Evolutionary conservation across 2,797 vertebrate species (phyloP).

Genomic region (Sus cebifrons): DNA sequence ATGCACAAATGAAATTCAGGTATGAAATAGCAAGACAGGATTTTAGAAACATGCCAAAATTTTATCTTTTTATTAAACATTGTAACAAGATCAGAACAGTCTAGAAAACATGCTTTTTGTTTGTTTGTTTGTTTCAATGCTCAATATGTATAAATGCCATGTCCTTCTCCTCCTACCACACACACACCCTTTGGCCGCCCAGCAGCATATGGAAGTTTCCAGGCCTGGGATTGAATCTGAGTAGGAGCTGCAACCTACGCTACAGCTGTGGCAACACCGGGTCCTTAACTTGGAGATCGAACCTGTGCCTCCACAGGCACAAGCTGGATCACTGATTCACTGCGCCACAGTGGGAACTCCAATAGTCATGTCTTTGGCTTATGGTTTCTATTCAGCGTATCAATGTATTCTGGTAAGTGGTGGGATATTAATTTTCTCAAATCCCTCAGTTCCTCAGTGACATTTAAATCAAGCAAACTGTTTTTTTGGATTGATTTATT

Average conservation of each 20-base stretch:
- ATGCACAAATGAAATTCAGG: constrained; percentile 51
- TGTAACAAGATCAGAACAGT: constrained; percentile 16
- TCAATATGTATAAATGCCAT: neutral
- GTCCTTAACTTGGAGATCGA: too few relatives aligned
- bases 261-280: too few relatives aligned
- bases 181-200: too few relatives aligned
- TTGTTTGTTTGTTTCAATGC: too few relatives aligned
- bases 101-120: constrained; percentile 26
- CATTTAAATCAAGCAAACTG: constrained; percentile 63
- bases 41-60: constrained; percentile 49
- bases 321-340: too few relatives aligned
- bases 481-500: constrained; percentile 40
- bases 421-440: constrained; percentile 51
- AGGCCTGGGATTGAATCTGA: too few relatives aligned
- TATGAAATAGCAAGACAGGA: constrained; percentile 45
- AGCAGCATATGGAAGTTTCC: too few relatives aligned
- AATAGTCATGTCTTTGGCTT: neutral
- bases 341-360: too few relatives aligned
- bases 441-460: constrained; percentile 47
- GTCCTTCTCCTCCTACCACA: too few relatives aligned
- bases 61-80: constrained; percentile 5
- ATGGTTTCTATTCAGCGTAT: neutral
- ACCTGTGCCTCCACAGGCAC: too few relatives aligned
- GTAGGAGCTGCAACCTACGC: too few relatives aligned
- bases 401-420: neutral